A percentile compares a stretch with the other conserved stretches of the same genome.
phyloP scores from a whole-genome alignment of 2,888 invertebrate species.

The Stenolophus ochropezus region DNA sequence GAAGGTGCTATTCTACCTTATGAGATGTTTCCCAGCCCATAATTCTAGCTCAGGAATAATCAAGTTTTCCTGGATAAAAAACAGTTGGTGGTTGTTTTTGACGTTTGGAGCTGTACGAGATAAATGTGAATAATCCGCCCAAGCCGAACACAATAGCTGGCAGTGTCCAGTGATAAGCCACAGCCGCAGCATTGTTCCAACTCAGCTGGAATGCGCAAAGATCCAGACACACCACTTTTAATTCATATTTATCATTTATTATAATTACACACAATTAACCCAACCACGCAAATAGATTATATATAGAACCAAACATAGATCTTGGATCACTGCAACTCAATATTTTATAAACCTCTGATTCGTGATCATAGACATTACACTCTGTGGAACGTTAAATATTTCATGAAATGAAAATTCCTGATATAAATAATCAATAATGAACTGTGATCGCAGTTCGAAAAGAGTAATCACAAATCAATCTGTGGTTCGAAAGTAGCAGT shows the following conservation, averaged over 20 bases:
- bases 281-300: not conserved
- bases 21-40: not conserved
- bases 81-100: not conserved
- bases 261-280: conserved; percentile 40
- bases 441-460: too few relatives aligned
- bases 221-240: conserved; percentile 2
- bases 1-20: too few relatives aligned
- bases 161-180: conserved; percentile 33
- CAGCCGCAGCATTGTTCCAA: conserved; percentile 14
- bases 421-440: too few relatives aligned
- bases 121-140: conserved; percentile 37
- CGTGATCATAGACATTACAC: too few relatives aligned
- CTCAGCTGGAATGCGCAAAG: conserved; percentile 31
- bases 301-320: too few relatives aligned
- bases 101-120: conserved; percentile 19
- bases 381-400: too few relatives aligned
- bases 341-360: too few relatives aligned
- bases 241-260: conserved; percentile 47
- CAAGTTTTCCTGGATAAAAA: conserved; percentile 11
- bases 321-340: too few relatives aligned
- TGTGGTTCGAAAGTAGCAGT: too few relatives aligned
- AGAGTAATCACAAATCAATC: too few relatives aligned
- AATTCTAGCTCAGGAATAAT: not conserved
- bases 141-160: conserved; percentile 19
- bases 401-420: too few relatives aligned